Evolutionary conservation across 2,888 invertebrate genomes (phyloP).

Genomic region (Agrotis ipsilon): DNA sequence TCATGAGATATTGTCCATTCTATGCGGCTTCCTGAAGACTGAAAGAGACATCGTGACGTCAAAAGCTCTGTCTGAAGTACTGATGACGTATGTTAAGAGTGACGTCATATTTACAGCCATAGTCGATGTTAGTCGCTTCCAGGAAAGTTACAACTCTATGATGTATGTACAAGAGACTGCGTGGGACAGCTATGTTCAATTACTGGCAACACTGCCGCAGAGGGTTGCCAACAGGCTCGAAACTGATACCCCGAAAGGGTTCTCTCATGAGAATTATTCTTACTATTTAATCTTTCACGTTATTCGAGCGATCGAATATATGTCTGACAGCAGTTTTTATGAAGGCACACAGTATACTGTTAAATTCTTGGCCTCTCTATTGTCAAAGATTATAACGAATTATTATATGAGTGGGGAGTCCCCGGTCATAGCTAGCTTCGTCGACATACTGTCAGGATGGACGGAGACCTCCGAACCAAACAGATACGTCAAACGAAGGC

Average conservation of each 20-base stretch:
- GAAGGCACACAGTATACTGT: constrained; percentile 78
- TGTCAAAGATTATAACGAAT: constrained; percentile 92
- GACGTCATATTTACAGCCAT: constrained; percentile 91
- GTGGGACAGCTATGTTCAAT: constrained; percentile 91
- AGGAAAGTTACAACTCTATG: constrained; percentile 53
- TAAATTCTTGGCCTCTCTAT: constrained; percentile 88
- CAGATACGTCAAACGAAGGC: constrained; percentile 80
- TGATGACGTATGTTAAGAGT: constrained; percentile 89
- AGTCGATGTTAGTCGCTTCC: constrained; percentile 76
- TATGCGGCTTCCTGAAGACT: constrained; percentile 88
- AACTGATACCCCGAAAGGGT: constrained; percentile 90
- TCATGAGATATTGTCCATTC: constrained; percentile 84
- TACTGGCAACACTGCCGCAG: constrained; percentile 93
- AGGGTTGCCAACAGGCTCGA: constrained; percentile 93
- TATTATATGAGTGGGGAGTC: constrained; percentile 88
- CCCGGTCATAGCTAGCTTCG: constrained; percentile 86
- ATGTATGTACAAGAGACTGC: constrained; percentile 68
- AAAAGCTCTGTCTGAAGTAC: constrained; percentile 80
- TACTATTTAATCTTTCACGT: constrained; percentile 92
- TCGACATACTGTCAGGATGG: constrained; percentile 91
- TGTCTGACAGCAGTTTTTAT: constrained; percentile 83
- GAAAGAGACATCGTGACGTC: constrained; percentile 75
- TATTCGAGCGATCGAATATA: constrained; percentile 91
- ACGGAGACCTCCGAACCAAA: constrained; percentile 76
- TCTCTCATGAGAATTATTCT: constrained; percentile 91